Evolutionary conservation across 2,113 vertebrate genomes (phyloP).

Genomic region (Hyperopisus bebe): DNA sequence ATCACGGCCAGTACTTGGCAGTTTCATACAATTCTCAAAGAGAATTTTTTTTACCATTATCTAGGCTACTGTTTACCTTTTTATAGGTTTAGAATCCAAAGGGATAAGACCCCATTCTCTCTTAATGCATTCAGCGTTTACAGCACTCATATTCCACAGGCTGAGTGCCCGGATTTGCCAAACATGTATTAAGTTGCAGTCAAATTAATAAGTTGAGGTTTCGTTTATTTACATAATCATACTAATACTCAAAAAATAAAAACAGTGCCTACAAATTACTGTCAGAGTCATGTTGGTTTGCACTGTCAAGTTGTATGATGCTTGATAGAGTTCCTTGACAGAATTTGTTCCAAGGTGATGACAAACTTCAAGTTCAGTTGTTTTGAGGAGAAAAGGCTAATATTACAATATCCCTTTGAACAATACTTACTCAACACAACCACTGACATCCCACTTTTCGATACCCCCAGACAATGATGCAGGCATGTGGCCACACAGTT

Average conservation of each 20-base stretch:
- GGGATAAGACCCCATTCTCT: neutral
- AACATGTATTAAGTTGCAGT: neutral
- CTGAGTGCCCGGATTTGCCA: neutral
- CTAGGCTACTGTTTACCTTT: slow-evolving; percentile 6
- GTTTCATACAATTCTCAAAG: neutral
- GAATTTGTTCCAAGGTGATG: neutral
- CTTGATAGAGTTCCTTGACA: neutral
- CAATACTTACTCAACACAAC: neutral
- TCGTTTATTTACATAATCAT: neutral
- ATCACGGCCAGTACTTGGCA: neutral
- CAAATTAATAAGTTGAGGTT: neutral
- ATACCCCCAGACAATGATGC: neutral
- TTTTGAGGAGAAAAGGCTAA: neutral
- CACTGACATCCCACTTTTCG: neutral
- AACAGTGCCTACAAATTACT: neutral
- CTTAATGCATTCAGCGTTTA: neutral
- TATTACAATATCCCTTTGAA: neutral
- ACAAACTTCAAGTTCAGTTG: neutral
- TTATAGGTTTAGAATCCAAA: neutral
- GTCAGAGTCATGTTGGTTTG: neutral
- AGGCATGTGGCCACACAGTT: neutral
- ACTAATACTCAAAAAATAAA: neutral
- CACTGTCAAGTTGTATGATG: neutral
- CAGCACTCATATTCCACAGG: neutral
- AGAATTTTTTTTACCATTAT: neutral